Base-by-base conservation (phyloP, 2,888 invertebrate genomes). In the Meandrusa payeni region DNA sequence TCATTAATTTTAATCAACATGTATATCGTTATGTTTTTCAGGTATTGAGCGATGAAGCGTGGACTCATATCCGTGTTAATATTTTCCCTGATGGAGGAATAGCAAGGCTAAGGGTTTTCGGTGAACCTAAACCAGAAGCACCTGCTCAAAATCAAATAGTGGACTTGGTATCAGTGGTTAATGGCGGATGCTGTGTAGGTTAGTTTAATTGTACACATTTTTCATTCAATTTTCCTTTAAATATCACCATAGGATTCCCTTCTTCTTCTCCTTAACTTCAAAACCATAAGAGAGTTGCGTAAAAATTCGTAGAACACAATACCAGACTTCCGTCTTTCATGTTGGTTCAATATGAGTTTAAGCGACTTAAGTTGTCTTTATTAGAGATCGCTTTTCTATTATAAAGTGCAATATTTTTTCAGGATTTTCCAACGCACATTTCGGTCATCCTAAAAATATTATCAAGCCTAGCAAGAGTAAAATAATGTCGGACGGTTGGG, bases 401-500 rank as follows among this genome's bases (percentile, higher is more conserved):
- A 15, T 15, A 39, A 28, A 7, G 12, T 29, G 4, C 12, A 1
- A 7, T 19, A 6, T 2, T 3, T 2, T 40, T 3, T 17, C 68
- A 72, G 89, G 79, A 9, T 91, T 86, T 59, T 91, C 91, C 13
- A 90, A 92, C 55, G 92, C 91, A 2, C 91, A 92, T 64, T 92
- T 86, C 55, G 91, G 92, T 0, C 91, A 91, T 59, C 92, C 92
- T 0, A 76, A 85, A 11, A 91, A 91, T 55, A 74, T 91, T 48
- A 89, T 91, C 33, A 86, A 89, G 48, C 86, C 89, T 0, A 77
- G 76, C 40, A 81, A 78, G 46, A 83, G 89, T 19, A 54, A 69
- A 2, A 80, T 80, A 33, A 92, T 92, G 91, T 87, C 83, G 0
- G 91, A 92, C 49, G 92, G 91, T 0, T 92, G 92, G 92, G 92